Percentiles rank a stretch among this genome's conserved stretches.
Conservation (phyloP, 2,797 vertebrate genomes). For the Anomalospiza imberbis region DNA sequence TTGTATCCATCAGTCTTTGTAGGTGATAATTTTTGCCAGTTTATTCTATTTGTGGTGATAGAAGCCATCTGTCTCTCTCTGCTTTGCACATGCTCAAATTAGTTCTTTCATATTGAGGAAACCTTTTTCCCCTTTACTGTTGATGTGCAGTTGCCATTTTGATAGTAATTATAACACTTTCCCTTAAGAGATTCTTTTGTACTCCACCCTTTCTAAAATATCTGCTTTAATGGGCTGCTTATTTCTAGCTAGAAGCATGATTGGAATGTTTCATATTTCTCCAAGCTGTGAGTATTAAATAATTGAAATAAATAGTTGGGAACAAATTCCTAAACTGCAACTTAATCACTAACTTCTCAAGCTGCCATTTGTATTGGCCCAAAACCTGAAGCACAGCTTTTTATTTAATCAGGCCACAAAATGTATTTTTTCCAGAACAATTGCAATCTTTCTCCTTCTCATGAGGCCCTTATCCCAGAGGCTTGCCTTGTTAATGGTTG, state of each 20-base stretch:
- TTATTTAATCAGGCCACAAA: not conserved
- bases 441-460: not conserved
- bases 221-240: not conserved
- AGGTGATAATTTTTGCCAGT: conserved; percentile 19
- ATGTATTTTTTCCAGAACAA: conserved; percentile 1
- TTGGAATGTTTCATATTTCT: conserved; percentile 29
- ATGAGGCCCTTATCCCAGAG: not conserved
- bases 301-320: not conserved
- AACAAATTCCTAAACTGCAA: conserved; percentile 15
- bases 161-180: conserved; percentile 10
- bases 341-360: conserved; percentile 23
- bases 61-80: conserved; percentile 17
- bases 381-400: conserved; percentile 5
- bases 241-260: conserved; percentile 21
- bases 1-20: not conserved
- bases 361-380: not conserved
- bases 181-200: not conserved
- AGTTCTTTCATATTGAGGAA: not conserved
- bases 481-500: not conserved
- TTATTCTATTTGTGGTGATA: conserved; percentile 32
- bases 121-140: not conserved
- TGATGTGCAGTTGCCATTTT: not conserved
- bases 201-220: not conserved
- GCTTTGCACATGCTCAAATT: not conserved
- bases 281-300: conserved; percentile 21